A percentile compares a stretch with the other conserved stretches of the same genome.
These are phyloP conservation scores for Labeo catla DNA, from an alignment of 2,113 vertebrate species.

Conservation along the genomic window DNA sequence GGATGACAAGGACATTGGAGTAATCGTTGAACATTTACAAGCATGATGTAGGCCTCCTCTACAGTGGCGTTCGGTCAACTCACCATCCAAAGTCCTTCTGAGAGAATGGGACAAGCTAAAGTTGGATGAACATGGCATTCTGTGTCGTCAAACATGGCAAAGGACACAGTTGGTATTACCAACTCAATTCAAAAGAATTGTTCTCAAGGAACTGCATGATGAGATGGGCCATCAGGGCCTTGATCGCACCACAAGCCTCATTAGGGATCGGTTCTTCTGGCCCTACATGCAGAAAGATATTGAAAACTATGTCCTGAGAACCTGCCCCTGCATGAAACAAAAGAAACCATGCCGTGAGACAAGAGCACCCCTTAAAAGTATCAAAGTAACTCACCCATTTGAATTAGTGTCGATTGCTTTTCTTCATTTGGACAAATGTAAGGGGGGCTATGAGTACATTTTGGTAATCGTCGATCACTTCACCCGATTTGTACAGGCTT, in stretches of 20 bases:
- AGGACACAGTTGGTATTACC: background rate
- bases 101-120: constrained; percentile 1
- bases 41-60: background rate
- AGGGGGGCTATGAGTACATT: background rate
- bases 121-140: background rate
- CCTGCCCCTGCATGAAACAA: background rate
- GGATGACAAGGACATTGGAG: background rate
- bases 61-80: background rate
- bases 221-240: background rate
- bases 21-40: background rate
- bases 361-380: background rate
- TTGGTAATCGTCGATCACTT: background rate
- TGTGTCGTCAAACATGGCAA: background rate
- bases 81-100: background rate
- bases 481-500: background rate
- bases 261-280: background rate
- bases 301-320: background rate
- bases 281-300: background rate
- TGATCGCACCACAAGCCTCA: background rate
- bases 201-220: background rate
- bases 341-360: background rate
- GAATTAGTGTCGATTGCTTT: background rate
- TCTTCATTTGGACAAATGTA: background rate
- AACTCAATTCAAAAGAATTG: background rate
- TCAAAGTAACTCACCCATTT: background rate